These are phyloP conservation scores for Mimumesa dahlbomi DNA, from an alignment of 2,888 invertebrate genomes.

Conservation along the genomic window DNA sequence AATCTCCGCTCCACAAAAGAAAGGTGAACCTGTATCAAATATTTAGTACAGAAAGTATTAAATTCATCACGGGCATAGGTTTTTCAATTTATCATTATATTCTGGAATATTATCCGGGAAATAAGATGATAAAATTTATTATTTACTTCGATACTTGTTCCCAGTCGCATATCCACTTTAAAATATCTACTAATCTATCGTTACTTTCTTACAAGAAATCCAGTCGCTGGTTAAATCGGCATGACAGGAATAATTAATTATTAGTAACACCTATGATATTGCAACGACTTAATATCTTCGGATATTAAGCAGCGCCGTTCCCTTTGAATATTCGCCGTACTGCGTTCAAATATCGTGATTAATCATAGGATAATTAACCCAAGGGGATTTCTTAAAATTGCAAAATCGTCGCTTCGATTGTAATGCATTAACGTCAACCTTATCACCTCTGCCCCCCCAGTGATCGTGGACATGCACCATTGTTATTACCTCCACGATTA, in stretches of 20 bases:
- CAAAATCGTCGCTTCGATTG: slow-evolving; percentile 42
- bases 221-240: no score
- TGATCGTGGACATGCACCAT: slow-evolving; percentile 43
- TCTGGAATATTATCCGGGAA: not conserved
- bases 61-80: no score
- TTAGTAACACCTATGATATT: slow-evolving; percentile 34
- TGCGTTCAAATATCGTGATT: not conserved
- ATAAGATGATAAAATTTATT: not conserved
- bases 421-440: slow-evolving; percentile 57
- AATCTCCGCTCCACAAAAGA: no score
- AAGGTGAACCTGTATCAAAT: no score
- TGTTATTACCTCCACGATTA: slow-evolving; percentile 62
- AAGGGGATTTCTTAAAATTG: slow-evolving; percentile 21
- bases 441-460: slow-evolving; percentile 51
- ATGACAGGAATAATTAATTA: no score
- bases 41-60: no score
- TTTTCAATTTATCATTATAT: not conserved
- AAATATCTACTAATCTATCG: no score
- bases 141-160: no score
- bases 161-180: no score
- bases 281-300: slow-evolving; percentile 30
- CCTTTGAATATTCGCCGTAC: slow-evolving; percentile 31
- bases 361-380: no score
- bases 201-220: not conserved
- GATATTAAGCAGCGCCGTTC: slow-evolving; percentile 20